Evolutionary conservation across 2,888 invertebrate genomes (phyloP), one percentile per base, ranked within the genome.

Genomic region (Caenorhabditis afra): DNA sequence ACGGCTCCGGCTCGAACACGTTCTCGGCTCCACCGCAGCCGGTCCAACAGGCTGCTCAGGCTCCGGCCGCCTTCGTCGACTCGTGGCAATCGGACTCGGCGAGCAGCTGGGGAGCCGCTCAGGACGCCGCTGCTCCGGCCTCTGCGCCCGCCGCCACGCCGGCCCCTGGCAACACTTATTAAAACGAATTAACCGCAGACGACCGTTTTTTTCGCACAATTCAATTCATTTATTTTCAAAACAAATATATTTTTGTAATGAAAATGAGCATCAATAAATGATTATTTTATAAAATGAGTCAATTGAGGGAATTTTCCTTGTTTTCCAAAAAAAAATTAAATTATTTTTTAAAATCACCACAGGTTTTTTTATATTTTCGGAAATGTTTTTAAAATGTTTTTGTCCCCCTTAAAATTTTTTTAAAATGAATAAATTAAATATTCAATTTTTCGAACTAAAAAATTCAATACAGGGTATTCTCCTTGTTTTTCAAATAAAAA

Each of bases 71-170:
- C n/a, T n/a, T 71, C 35, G 57, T 71, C 35, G 71, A 71, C 64
- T 44, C 57, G n/a, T 71, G 71, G 71, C 71, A 71, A 57, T 16
- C 39, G 23, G 57, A 64, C 10, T 29, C 52, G 5, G 14, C 68
- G 16, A 55, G 22, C 16, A 29, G 57, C 5, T 75, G 75, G 75
- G 75, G 75, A 75, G 75, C 75, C 22, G 75, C 76, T 35, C 47
- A 64, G 22, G 64, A 64, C 7, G 29, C 29, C 7, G 29, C 29
- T 47, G 73, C 64, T 44, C 65, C 73, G n/a, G 62, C 71, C 8
- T 37, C 58, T 39, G 53, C 74, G 22, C 66, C 74, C n/a, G 64
- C 71, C n/a, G 66, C 18, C 61, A 61, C 74, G 3, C 65, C 65
- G 16, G 59, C 66, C 23, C 66, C 66, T 29, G 22, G 47, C 29